Conservation (phyloP, 1,140 invertebrate genomes). For the Drosophila setifemur region DNA sequence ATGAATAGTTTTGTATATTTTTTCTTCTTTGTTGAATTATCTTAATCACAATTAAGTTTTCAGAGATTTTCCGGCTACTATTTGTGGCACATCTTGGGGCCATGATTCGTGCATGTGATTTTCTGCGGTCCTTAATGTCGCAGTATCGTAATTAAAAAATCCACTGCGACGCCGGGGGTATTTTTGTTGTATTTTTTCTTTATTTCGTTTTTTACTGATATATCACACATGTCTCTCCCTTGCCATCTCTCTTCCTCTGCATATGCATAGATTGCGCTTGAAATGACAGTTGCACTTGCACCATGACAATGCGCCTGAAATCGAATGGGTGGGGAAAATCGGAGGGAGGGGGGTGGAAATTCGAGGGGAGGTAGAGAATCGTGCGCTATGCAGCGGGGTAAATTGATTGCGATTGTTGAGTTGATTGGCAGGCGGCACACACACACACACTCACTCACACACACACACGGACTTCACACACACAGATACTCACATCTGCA, state of each 20-base stretch:
- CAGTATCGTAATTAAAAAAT: conserved; percentile 79
- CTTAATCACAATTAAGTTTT: too few species aligned
- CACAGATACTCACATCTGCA: conserved; percentile 20
- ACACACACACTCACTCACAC: conserved; percentile 8
- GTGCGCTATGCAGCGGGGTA: conserved; percentile 46
- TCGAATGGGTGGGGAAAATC: neutral
- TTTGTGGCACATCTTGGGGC: conserved; percentile 18
- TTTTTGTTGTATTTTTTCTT: conserved; percentile 23
- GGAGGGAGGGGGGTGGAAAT: conserved; percentile 3
- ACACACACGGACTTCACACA: neutral
- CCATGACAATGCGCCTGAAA: conserved; percentile 52
- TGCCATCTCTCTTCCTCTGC: neutral
- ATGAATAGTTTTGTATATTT: too few species aligned
- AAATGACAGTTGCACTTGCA: conserved; percentile 70
- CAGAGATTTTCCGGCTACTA: neutral
- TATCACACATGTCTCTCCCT: conserved; percentile 7
- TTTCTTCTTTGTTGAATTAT: too few species aligned
- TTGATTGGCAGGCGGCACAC: conserved; percentile 76
- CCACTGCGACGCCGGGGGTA: conserved; percentile 51
- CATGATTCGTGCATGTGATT: conserved; percentile 50
- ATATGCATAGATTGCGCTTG: conserved; percentile 49
- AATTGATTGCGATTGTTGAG: conserved; percentile 81
- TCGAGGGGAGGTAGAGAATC: neutral
- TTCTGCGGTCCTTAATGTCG: conserved; percentile 65
- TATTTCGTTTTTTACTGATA: conserved; percentile 47